phyloP scores from a whole-genome alignment of 2,797 vertebrate species.

The Hydrophis major region DNA sequence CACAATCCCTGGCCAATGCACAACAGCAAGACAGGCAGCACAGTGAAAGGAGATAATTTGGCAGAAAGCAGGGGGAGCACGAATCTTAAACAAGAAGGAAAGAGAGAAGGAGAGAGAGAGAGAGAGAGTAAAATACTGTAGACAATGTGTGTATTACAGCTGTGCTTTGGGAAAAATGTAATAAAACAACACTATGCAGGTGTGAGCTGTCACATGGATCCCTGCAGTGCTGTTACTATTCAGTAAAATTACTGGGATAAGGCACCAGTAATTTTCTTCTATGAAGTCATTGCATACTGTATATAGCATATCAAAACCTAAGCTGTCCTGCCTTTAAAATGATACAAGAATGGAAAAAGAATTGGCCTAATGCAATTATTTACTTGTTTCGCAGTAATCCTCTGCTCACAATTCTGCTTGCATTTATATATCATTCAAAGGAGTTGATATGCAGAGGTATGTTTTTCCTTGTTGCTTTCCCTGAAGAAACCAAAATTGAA shows the following conservation, averaged over 20 bases:
- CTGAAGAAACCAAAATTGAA: background rate
- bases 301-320: background rate
- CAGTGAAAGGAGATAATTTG: background rate
- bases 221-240: background rate
- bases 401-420: background rate
- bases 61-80: background rate
- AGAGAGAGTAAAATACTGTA: background rate
- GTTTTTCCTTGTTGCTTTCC: background rate
- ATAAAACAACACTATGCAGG: background rate
- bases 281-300: background rate
- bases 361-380: background rate
- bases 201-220: background rate
- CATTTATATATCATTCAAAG: background rate
- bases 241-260: background rate
- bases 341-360: background rate
- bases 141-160: background rate
- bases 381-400: background rate
- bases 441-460: background rate
- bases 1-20: background rate
- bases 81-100: background rate
- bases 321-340: background rate
- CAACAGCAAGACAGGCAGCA: background rate
- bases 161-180: constrained; percentile 6
- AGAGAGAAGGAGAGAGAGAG: too few relatives aligned
- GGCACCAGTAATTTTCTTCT: background rate